These are phyloP conservation scores for Gambusia yucatana DNA, from an alignment of 2,797 vertebrate species.

Conservation along the genomic window DNA sequence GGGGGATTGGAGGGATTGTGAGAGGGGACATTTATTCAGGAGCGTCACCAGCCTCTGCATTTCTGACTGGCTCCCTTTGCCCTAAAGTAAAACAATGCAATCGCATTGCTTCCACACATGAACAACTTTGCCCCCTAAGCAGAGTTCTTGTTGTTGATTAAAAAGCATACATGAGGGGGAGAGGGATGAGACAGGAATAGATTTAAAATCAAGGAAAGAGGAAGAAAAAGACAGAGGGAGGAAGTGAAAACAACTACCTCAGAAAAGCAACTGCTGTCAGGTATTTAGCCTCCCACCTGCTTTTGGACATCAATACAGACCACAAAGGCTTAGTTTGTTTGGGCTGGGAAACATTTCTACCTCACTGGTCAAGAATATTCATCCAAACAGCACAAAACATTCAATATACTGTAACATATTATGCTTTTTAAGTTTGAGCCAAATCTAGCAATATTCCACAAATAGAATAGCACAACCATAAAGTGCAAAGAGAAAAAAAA, in stretches of 20 bases:
- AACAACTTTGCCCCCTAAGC: conserved; percentile 43
- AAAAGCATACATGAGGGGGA: conserved; percentile 44
- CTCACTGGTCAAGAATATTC: not conserved
- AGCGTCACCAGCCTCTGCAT: conserved; percentile 22
- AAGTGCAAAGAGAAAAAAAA: not conserved
- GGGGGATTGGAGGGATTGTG: not conserved
- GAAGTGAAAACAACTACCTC: not conserved
- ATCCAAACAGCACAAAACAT: not conserved
- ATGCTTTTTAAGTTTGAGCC: not conserved
- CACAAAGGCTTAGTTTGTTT: not conserved
- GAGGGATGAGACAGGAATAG: conserved; percentile 18
- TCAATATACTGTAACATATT: not conserved
- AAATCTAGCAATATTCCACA: not conserved
- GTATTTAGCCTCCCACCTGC: not conserved
- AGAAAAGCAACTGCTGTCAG: conserved; percentile 3
- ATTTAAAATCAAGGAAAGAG: conserved; percentile 31
- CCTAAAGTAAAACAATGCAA: conserved; percentile 26
- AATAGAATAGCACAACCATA: not conserved
- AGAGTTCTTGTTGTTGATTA: conserved; percentile 56
- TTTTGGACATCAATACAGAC: not conserved
- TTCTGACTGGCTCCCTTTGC: conserved; percentile 6
- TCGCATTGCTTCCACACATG: conserved; percentile 31
- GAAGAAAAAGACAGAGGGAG: not conserved
- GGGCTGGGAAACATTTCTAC: not conserved
- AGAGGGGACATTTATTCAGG: conserved; percentile 8